These are phyloP conservation scores for Varanus salvator DNA, from an alignment of 2,113 vertebrate species.

Conservation along the genomic window DNA sequence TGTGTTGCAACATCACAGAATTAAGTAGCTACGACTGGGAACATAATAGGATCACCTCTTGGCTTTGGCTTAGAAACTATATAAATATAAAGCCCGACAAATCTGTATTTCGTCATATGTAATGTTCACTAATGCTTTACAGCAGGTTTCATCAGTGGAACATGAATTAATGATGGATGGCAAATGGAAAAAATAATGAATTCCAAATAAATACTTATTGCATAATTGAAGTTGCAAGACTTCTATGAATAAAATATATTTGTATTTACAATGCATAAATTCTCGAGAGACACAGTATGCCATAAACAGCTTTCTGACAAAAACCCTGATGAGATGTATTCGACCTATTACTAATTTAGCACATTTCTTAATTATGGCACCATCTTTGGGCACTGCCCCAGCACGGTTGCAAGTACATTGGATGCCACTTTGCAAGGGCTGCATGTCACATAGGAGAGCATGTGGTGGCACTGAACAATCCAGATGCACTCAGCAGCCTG, in stretches of 20 bases:
- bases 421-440: conserved; percentile 62
- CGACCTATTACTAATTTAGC: conserved; percentile 80
- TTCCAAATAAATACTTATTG: conserved; percentile 82
- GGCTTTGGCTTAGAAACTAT: conserved; percentile 49
- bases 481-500: conserved; percentile 40
- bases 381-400: conserved; percentile 50
- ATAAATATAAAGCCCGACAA: conserved; percentile 57
- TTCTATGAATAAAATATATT: conserved; percentile 85
- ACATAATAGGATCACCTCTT: conserved; percentile 11
- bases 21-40: background rate
- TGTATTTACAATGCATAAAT: conserved; percentile 80
- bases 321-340: conserved; percentile 73
- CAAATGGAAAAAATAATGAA: conserved; percentile 77
- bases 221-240: conserved; percentile 81
- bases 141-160: conserved; percentile 77
- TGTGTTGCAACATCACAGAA: conserved; percentile 6
- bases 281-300: conserved; percentile 63
- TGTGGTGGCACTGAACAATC: conserved; percentile 50
- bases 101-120: conserved; percentile 73
- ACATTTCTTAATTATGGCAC: conserved; percentile 79
- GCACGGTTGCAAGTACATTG: conserved; percentile 67
- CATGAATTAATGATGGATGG: conserved; percentile 84
- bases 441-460: conserved; percentile 19
- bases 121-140: conserved; percentile 74
- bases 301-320: conserved; percentile 72